A percentile compares a stretch with the other conserved stretches of the same genome.
Conservation (phyloP, 2,888 invertebrate species). For the Epirrhoe tristata region DNA sequence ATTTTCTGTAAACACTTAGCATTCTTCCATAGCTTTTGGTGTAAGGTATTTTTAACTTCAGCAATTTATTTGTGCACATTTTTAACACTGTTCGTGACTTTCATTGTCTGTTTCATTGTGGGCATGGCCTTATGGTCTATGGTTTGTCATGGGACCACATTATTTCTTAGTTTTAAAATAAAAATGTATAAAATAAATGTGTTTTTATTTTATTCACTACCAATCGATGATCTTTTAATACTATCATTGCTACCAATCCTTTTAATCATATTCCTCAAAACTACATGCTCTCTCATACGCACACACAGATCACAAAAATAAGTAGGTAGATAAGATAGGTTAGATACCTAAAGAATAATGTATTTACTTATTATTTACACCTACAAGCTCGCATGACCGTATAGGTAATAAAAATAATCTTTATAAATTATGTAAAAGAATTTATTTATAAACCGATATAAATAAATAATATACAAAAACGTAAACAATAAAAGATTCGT, state of each 20-base stretch:
- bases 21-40: not conserved
- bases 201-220: conserved; percentile 15
- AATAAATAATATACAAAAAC: conserved; percentile 2
- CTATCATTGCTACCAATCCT: too few relatives aligned
- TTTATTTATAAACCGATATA: not conserved
- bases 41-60: not conserved
- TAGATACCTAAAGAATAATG: too few relatives aligned
- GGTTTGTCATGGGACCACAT: conserved; percentile 27
- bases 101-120: not conserved
- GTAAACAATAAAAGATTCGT: conserved; percentile 6
- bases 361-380: too few relatives aligned
- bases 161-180: conserved; percentile 34
- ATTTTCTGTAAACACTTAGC: not conserved
- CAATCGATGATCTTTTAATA: too few relatives aligned
- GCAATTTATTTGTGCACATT: not conserved
- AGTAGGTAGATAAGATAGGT: too few relatives aligned
- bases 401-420: too few relatives aligned
- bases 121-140: conserved; percentile 8
- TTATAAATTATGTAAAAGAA: too few relatives aligned
- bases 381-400: too few relatives aligned
- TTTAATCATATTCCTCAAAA: too few relatives aligned
- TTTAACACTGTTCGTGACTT: not conserved
- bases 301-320: too few relatives aligned
- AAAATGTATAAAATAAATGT: conserved; percentile 23
- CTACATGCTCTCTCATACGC: too few relatives aligned